Percentiles rank a stretch among this genome's conserved stretches.
Conservation (phyloP, 2,888 invertebrate species). For the Xanthostigma xanthostigma region DNA sequence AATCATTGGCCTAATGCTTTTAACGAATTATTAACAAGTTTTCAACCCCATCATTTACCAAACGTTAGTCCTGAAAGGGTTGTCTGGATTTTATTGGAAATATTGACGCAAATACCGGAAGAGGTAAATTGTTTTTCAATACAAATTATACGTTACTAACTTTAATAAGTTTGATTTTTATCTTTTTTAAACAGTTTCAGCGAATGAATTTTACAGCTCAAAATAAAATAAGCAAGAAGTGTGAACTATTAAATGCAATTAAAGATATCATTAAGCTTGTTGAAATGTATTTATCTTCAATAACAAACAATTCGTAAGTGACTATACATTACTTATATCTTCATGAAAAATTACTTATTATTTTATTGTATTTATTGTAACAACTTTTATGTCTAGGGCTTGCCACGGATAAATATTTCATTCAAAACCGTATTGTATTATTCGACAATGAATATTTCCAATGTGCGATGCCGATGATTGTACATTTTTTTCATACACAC, state of each 20-base stretch:
- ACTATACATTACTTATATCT: background rate
- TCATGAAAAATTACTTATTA: too few species aligned
- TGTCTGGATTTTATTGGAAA: conserved; percentile 59
- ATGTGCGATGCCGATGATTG: too few species aligned
- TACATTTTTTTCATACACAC: too few species aligned
- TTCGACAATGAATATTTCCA: too few species aligned
- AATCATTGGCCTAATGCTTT: conserved; percentile 49
- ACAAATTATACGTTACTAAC: background rate
- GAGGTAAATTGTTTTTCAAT: conserved; percentile 42
- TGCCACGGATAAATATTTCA: too few species aligned
- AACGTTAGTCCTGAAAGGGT: conserved; percentile 43
- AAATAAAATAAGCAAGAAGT: conserved; percentile 24
- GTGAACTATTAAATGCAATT: conserved; percentile 28
- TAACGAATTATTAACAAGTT: conserved; percentile 48
- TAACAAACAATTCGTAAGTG: conserved; percentile 16
- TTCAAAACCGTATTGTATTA: too few species aligned
- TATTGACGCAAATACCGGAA: conserved; percentile 74
- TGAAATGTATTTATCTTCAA: conserved; percentile 27
- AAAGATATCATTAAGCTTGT: conserved; percentile 29
- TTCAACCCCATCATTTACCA: conserved; percentile 35
- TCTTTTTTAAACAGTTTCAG: conserved; percentile 26
- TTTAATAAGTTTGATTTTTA: background rate
- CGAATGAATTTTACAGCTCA: conserved; percentile 29
- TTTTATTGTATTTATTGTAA: too few species aligned
- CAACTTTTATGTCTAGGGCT: too few species aligned